phyloP scores from a whole-genome alignment of 2,888 invertebrate species.

The Epirrita christyi region DNA sequence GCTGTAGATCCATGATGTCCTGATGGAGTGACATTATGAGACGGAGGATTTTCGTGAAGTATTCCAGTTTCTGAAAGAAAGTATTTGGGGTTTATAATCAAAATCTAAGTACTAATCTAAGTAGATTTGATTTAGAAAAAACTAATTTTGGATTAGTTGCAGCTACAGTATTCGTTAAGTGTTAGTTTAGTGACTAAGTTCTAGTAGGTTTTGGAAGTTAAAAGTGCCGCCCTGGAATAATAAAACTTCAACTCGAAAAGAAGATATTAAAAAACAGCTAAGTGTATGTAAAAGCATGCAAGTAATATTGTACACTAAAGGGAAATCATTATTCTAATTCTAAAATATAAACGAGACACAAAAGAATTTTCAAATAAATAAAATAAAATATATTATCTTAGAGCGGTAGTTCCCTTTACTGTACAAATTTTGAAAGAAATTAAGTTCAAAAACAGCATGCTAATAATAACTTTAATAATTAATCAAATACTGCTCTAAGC shows the following conservation, averaged over 20 bases:
- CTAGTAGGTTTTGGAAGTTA: neutral
- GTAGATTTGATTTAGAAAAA: neutral
- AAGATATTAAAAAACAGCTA: neutral
- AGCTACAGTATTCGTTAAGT: neutral
- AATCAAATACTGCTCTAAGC: constrained; percentile 78
- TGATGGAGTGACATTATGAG: constrained; percentile 76
- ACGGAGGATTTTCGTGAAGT: constrained; percentile 75
- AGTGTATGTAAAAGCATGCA: constrained; percentile 57
- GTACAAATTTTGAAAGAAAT: constrained; percentile 64
- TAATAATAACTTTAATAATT: constrained; percentile 43
- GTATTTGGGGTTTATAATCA: neutral
- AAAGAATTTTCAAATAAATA: constrained; percentile 22
- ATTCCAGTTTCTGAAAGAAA: constrained; percentile 68
- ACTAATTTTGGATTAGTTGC: neutral
- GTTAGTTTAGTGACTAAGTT: neutral
- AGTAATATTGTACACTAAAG: constrained; percentile 82
- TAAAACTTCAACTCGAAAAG: neutral
- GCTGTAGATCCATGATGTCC: constrained; percentile 73
- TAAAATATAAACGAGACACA: constrained; percentile 30
- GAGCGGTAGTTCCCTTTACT: constrained; percentile 83
- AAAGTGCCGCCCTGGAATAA: neutral
- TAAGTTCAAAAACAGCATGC: constrained; percentile 67
- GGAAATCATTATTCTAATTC: constrained; percentile 59
- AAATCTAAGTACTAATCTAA: neutral
- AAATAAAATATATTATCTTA: constrained; percentile 55